These are phyloP conservation scores for Neoitamus cyanurus DNA, from an alignment of 2,888 invertebrate genomes.

Conservation along the genomic window DNA sequence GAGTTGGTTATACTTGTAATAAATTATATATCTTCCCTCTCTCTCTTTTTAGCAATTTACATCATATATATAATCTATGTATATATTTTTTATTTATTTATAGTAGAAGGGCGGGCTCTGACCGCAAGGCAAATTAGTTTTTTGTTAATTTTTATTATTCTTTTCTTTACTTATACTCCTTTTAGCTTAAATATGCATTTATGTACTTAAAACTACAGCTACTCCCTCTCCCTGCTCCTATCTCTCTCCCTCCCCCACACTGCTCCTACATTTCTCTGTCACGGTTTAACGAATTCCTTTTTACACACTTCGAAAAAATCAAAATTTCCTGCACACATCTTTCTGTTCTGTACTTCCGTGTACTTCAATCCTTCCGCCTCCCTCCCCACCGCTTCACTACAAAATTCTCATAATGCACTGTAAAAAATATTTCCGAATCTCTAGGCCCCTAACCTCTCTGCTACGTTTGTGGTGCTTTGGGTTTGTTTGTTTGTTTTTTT, in stretches of 20 bases:
- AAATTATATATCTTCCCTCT: constrained; percentile 26
- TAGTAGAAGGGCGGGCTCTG: constrained; percentile 56
- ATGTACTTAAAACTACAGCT: constrained; percentile 16
- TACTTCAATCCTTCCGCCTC: too few species aligned
- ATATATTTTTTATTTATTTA: constrained; percentile 50
- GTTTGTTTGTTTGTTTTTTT: too few species aligned
- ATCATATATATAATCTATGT: constrained; percentile 48
- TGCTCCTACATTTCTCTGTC: neutral
- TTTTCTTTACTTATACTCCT: constrained; percentile 48
- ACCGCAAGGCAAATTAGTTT: constrained; percentile 58
- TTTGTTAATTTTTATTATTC: constrained; percentile 49
- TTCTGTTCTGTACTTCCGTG: too few species aligned
- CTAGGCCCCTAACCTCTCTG: neutral
- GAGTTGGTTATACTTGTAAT: constrained; percentile 2
- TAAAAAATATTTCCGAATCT: neutral
- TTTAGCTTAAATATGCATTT: constrained; percentile 45
- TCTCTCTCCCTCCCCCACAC: neutral
- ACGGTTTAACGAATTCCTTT: neutral
- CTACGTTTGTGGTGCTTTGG: neutral
- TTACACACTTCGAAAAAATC: neutral
- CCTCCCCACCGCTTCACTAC: too few species aligned
- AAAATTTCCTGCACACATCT: neutral
- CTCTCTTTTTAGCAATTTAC: constrained; percentile 38
- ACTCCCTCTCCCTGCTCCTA: neutral
- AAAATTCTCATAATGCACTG: neutral